Base-by-base conservation (phyloP, 1,140 invertebrate species). In the Sweltsa coloradensis region DNA sequence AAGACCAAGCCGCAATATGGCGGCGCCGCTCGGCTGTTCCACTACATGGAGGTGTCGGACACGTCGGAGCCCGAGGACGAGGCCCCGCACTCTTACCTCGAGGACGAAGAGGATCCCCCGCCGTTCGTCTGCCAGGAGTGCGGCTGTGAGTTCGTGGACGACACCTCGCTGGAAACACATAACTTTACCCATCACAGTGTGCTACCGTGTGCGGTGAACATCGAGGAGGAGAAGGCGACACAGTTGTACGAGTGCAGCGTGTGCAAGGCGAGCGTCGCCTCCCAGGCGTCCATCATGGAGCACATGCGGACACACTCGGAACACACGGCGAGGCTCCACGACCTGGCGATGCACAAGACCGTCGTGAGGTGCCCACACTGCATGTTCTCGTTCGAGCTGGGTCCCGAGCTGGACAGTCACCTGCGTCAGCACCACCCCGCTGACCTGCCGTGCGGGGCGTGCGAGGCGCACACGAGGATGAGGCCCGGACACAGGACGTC, bases 31-130 rank as follows among this genome's bases (percentile, higher is more conserved):
- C 59, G 72, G 3, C 62, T 74, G 11, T 74, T 74, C 60, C 72
- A 70, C 21, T 75, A 76, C 61, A 66, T 74, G 63, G 72, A 74
- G 56, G 73, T 71, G 13, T 72, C 69, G 25, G 73, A 74, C 62
- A 70, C 70, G 18, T 74, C 73, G 2, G 71, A 70, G 49, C 68
- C 39, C 21, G 65, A 68, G 52, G 66, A 68, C 58, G 67, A 26
- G 24, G 41, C 13, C 29, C 11, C 11, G 29, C 2, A 1, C 29
- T 14, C 29, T 1, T 2, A 31, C 6, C 14, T 14, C 34, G 34
- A 37, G 6, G 34, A 37, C 6, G 34, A 50, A 27, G 34, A 21
- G 16, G 63, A 64, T 44, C 57, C 62, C 39, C 63, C 58, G 48
- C 57, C 60, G 45, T 60, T 67, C 64, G 66, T 68, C 61, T 75